A percentile compares a stretch with the other conserved stretches of the same genome.
phyloP scores from a whole-genome alignment of 2,113 vertebrate species.

The Nipponia nippon region DNA sequence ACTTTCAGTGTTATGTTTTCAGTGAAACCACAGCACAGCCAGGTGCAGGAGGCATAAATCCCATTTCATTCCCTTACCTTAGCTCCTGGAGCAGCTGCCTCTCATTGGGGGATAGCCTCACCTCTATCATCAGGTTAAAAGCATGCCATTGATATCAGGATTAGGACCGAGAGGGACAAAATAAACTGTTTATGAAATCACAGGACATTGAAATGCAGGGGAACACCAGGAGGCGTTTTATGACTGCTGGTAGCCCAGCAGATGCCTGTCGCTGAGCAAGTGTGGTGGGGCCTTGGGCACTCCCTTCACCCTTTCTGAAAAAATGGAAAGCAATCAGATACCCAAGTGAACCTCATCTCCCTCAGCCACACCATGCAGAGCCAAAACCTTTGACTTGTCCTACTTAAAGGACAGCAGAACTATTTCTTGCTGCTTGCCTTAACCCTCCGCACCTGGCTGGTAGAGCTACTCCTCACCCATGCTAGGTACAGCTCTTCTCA shows the following conservation, averaged over 20 bases:
- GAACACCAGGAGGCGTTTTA: not conserved
- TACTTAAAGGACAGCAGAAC: not conserved
- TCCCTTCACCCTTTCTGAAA: not conserved
- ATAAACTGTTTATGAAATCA: not conserved
- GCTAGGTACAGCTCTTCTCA: not conserved
- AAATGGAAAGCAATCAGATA: not conserved
- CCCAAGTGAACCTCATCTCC: not conserved
- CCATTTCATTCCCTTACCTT: not conserved
- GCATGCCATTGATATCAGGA: fast-evolving
- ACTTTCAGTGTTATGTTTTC: not conserved
- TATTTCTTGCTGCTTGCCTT: not conserved
- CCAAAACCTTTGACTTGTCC: not conserved
- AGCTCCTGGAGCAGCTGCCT: not conserved
- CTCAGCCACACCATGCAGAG: not conserved
- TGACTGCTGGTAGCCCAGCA: not conserved
- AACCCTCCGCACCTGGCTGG: not conserved
- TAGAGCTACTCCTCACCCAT: not conserved
- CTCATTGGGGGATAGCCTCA: fast-evolving
- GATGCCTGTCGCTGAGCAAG: not conserved
- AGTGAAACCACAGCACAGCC: not conserved
- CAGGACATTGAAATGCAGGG: not conserved
- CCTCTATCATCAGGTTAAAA: not conserved
- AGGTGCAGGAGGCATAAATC: not conserved
- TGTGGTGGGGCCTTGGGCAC: fast-evolving
- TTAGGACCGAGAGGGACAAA: not conserved